A percentile compares a stretch with the other conserved stretches of the same genome.
Evolutionary conservation across 2,113 vertebrate genomes (phyloP).

Genomic region (Proterorhinus semilunaris): DNA sequence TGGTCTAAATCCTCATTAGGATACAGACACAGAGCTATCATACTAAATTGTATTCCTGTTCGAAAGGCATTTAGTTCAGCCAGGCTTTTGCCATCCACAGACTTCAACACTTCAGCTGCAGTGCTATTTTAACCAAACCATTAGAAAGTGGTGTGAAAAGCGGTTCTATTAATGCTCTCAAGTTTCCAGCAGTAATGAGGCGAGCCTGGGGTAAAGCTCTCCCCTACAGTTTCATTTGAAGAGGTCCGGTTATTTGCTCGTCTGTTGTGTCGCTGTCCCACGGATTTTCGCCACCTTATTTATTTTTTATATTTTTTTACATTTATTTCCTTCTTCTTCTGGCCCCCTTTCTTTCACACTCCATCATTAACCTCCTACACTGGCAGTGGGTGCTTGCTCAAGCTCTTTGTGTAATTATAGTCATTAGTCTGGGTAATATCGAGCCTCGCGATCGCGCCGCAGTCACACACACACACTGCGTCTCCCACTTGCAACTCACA

Average conservation of each 20-base stretch:
- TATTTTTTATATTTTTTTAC: background rate
- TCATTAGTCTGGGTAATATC: slow-evolving; percentile 69
- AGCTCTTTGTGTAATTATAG: slow-evolving; percentile 67
- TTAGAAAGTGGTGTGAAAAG: no score
- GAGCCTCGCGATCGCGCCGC: slow-evolving; percentile 21
- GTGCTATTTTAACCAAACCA: no score
- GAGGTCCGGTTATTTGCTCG: background rate
- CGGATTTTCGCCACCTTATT: background rate
- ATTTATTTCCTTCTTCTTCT: background rate
- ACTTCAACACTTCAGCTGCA: no score
- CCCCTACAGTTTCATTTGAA: background rate
- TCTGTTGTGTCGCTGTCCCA: background rate
- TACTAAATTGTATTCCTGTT: no score
- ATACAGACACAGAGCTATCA: no score
- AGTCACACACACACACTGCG: slow-evolving; percentile 3
- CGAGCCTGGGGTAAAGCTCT: background rate
- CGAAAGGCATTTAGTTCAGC: no score
- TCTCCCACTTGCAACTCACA: slow-evolving; percentile 35
- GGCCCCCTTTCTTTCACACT: slow-evolving; percentile 40
- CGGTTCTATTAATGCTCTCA: no score
- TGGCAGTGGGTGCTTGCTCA: slow-evolving; percentile 60
- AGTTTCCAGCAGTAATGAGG: background rate
- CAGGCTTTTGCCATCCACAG: no score
- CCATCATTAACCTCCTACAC: slow-evolving; percentile 72
- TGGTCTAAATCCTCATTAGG: no score